phyloP scores from a whole-genome alignment of 30 jellyfish, hydroid and myxozoan species.

The Catostylus mosaicus region DNA sequence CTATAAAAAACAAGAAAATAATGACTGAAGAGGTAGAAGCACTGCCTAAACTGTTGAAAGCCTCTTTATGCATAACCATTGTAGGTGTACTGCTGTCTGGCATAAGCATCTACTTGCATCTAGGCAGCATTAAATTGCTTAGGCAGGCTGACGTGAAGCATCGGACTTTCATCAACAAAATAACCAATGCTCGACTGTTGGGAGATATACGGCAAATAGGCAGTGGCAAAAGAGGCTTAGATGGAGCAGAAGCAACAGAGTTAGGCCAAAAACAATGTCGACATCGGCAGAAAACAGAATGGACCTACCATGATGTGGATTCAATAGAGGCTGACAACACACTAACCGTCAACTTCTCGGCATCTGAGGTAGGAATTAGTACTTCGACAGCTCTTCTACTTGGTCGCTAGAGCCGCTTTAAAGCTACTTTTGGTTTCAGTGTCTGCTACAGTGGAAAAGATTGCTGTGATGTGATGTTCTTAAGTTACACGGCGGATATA shows the following conservation, averaged over 20 bases:
- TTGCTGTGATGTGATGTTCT: no score
- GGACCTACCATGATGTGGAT: slow-evolving; percentile 35
- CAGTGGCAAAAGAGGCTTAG: slow-evolving; percentile 4
- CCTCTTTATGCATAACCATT: slow-evolving; percentile 1
- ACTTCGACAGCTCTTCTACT: no score
- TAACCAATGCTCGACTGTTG: neutral
- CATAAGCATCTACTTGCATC: slow-evolving; percentile 33
- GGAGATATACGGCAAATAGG: slow-evolving; percentile 18
- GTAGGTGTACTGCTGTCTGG: slow-evolving; percentile 23
- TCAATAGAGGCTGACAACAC: slow-evolving; percentile 2
- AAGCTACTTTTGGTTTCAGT: no score
- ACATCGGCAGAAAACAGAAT: slow-evolving; percentile 66
- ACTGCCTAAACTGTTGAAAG: slow-evolving; percentile 36
- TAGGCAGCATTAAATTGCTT: slow-evolving; percentile 19
- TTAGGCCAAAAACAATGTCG: slow-evolving; percentile 37
- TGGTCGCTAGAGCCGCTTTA: no score
- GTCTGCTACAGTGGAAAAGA: no score
- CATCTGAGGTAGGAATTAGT: slow-evolving; percentile 31
- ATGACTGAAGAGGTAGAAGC: slow-evolving; percentile 21
- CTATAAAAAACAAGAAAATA: slow-evolving; percentile 5
- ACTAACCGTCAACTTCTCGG: slow-evolving; percentile 41
- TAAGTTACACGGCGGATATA: no score
- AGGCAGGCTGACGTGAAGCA: slow-evolving; percentile 43
- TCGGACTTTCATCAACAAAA: slow-evolving; percentile 39
- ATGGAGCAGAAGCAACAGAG: slow-evolving; percentile 21